Evolutionary conservation across 2,888 invertebrate species (phyloP).

Genomic region (Linnaemya vulpina): DNA sequence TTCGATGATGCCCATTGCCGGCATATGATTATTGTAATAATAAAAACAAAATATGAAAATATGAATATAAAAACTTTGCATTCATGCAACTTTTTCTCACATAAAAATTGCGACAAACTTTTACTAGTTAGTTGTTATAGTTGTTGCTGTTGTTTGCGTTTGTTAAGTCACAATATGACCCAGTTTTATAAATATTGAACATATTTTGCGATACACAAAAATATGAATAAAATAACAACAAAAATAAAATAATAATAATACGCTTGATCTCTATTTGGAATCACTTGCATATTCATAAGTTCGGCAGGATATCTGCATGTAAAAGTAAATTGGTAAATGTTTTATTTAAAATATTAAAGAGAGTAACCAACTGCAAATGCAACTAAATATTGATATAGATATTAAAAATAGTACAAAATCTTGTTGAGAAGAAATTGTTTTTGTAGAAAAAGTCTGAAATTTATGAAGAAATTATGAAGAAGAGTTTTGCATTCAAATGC

Average conservation of each 20-base stretch:
- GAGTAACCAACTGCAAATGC: no score
- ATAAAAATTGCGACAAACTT: conserved; percentile 57
- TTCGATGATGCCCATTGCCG: neutral
- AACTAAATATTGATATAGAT: no score
- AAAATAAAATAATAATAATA: conserved; percentile 16
- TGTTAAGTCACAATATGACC: conserved; percentile 59
- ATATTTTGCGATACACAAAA: conserved; percentile 28
- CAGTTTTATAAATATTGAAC: conserved; percentile 60
- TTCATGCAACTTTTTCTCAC: neutral
- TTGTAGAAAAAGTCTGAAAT: no score
- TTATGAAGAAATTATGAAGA: no score
- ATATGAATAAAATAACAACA: conserved; percentile 27
- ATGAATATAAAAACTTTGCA: conserved; percentile 6
- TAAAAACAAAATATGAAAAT: conserved; percentile 8
- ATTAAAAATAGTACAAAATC: no score
- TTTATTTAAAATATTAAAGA: neutral
- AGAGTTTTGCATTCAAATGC: no score
- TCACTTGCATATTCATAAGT: conserved; percentile 46
- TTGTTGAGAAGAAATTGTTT: no score
- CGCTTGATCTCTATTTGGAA: conserved; percentile 32
- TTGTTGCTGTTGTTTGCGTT: conserved; percentile 22
- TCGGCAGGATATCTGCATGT: conserved; percentile 30
- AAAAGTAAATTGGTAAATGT: neutral
- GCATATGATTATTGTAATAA: conserved; percentile 34
- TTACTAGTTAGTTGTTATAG: conserved; percentile 51